These are phyloP conservation scores for Alligator sinensis DNA, from an alignment of 2,113 vertebrate species.

Conservation along the genomic window DNA sequence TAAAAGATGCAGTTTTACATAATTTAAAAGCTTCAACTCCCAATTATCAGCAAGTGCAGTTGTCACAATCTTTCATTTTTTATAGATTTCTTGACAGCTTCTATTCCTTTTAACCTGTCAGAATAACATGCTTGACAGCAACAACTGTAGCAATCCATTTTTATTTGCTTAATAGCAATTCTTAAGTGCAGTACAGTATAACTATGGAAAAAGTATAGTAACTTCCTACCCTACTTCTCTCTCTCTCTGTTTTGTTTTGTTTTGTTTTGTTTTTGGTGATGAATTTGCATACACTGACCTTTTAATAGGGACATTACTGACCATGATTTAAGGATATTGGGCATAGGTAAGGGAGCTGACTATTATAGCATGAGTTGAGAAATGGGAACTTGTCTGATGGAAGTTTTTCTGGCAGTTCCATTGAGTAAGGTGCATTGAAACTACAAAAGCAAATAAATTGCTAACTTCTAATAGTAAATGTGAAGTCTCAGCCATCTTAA, in stretches of 20 bases:
- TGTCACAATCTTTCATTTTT: background rate
- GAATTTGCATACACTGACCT: background rate
- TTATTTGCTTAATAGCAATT: conserved; percentile 4
- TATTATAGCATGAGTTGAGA: background rate
- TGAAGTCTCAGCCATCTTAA: background rate
- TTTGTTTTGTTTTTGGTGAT: background rate
- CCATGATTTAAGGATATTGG: background rate
- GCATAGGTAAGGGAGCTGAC: background rate
- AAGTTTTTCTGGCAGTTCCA: conserved; percentile 64
- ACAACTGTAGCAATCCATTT: background rate
- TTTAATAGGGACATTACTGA: background rate
- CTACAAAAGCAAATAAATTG: background rate
- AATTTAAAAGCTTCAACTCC: background rate
- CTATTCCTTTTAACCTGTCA: background rate
- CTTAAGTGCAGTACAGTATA: background rate
- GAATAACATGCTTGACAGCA: background rate
- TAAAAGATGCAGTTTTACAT: background rate
- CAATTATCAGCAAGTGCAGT: background rate
- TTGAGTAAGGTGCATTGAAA: conserved; percentile 34
- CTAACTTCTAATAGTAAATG: background rate
- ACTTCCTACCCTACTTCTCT: background rate
- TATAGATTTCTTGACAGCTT: background rate
- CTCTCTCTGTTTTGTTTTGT: background rate
- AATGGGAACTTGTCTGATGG: background rate
- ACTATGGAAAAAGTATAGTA: background rate